A percentile compares a stretch with the other conserved stretches of the same genome.
Evolutionary conservation across 2,888 invertebrate genomes (phyloP).

Genomic region (Conus canariensis): DNA sequence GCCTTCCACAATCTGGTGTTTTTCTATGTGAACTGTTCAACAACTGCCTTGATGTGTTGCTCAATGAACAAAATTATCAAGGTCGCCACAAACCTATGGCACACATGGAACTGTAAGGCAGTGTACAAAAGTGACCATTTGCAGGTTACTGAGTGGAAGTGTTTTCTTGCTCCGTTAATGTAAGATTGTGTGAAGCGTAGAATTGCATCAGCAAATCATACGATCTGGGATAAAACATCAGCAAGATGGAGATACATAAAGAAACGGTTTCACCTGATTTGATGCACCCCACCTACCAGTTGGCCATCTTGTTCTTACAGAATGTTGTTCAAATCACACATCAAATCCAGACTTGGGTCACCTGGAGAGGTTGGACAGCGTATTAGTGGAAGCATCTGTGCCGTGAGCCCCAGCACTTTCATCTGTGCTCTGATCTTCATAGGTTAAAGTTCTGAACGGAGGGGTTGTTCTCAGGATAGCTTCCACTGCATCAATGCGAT

Average conservation of each 20-base stretch:
- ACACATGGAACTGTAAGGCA: slow-evolving; percentile 1
- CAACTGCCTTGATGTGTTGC: not conserved
- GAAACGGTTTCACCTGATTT: too few relatives aligned
- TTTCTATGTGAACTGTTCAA: not conserved
- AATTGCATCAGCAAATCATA: too few relatives aligned
- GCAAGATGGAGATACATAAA: too few relatives aligned
- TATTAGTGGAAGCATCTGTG: slow-evolving; percentile 70
- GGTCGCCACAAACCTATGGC: slow-evolving; percentile 17
- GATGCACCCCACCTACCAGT: too few relatives aligned
- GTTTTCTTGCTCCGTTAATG: not conserved
- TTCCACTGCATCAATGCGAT: slow-evolving; percentile 83
- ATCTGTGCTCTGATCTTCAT: slow-evolving; percentile 70
- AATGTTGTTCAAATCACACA: too few relatives aligned
- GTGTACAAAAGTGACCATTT: not conserved
- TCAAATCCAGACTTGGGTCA: slow-evolving; percentile 49
- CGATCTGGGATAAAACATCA: too few relatives aligned
- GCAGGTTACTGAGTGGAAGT: not conserved
- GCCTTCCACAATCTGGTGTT: not conserved
- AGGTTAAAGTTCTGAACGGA: slow-evolving; percentile 63
- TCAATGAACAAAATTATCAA: not conserved
- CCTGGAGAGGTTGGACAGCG: slow-evolving; percentile 71
- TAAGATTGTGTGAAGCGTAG: too few relatives aligned
- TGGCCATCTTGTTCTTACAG: too few relatives aligned
- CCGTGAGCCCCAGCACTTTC: slow-evolving; percentile 60
- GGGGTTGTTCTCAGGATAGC: slow-evolving; percentile 81